These are phyloP conservation scores for Paralichthys olivaceus DNA, from an alignment of 2,113 vertebrate species.

Conservation along the genomic window DNA sequence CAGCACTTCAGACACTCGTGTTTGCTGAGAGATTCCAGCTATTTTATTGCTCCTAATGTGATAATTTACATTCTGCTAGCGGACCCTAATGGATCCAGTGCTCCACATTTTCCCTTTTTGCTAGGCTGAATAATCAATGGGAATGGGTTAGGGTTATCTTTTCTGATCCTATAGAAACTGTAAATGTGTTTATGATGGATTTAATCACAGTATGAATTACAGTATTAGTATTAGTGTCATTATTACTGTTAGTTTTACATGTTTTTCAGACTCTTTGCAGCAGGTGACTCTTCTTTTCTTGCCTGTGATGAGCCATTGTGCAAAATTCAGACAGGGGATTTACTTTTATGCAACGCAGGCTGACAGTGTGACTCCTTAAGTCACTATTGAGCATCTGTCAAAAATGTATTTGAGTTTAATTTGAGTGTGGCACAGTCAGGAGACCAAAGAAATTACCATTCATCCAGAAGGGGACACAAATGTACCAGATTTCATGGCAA, in stretches of 20 bases:
- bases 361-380: constrained; percentile 46
- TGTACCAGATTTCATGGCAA: too few species aligned
- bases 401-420: too few species aligned
- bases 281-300: constrained; percentile 20
- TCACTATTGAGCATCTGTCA: too few species aligned
- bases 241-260: constrained; percentile 12
- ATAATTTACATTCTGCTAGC: constrained; percentile 60
- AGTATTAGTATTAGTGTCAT: constrained; percentile 5
- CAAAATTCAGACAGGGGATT: constrained; percentile 22
- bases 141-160: constrained; percentile 42
- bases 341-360: constrained; percentile 42
- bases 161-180: constrained; percentile 22
- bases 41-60: constrained; percentile 61
- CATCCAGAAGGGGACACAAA: too few species aligned
- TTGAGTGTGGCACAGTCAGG: too few species aligned
- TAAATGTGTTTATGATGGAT: constrained; percentile 10
- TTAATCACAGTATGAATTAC: not conserved
- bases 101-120: constrained; percentile 32
- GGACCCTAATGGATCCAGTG: constrained; percentile 52
- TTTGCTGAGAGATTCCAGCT: constrained; percentile 49
- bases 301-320: constrained; percentile 30
- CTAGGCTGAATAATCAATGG: constrained; percentile 61
- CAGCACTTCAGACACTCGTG: constrained; percentile 51
- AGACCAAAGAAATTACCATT: too few species aligned
- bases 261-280: constrained; percentile 9